Evolutionary conservation across 2,113 vertebrate species (phyloP), one percentile per base, ranked within the genome.

Genomic region (Zeus faber): DNA sequence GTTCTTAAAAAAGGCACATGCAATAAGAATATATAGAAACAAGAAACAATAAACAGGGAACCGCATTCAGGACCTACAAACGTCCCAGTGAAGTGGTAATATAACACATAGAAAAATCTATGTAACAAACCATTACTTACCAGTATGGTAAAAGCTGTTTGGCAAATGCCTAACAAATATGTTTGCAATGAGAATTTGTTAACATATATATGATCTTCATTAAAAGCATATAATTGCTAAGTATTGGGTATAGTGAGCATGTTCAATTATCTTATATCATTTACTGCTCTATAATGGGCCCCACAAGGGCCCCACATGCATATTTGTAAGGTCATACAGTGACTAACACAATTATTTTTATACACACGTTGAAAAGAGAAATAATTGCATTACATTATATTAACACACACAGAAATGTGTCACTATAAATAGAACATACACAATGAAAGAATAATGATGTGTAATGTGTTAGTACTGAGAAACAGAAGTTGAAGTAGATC

Each of bases 351-450:
- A 41, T 18, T 20, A 20, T 41, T 41, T 27, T 1, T 35, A 5
- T 17, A 67, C 47, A 53, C 49, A 24, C 7, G 49, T 39, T 20
- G 3, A 44, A 55, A 58, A 50, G 26, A 31, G 45, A 29, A 43
- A 49, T 6, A 59, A 59, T 44, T 22, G 11, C 25, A 46, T 27
- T 22, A 13, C 25, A 46, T 27, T 22, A 23, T 46, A 22, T 6
- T 43, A 25, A 31, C 50, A 11, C 22, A 56, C n/a, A n/a, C n/a
- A n/a, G n/a, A n/a, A n/a, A n/a, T n/a, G n/a, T n/a, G n/a, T n/a
- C n/a, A n/a, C n/a, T n/a, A 52, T 49, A 37, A 6, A 55, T 17
- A 58, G 35, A 43, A 53, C 50, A 45, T 51, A 33, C 22, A 58
- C 31, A 62, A 26, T 25, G 52, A 27, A 52, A 3, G 37, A 59